These are phyloP conservation scores for Bimastos eiseni DNA, from an alignment of 2,888 invertebrate genomes.

Conservation along the genomic window DNA sequence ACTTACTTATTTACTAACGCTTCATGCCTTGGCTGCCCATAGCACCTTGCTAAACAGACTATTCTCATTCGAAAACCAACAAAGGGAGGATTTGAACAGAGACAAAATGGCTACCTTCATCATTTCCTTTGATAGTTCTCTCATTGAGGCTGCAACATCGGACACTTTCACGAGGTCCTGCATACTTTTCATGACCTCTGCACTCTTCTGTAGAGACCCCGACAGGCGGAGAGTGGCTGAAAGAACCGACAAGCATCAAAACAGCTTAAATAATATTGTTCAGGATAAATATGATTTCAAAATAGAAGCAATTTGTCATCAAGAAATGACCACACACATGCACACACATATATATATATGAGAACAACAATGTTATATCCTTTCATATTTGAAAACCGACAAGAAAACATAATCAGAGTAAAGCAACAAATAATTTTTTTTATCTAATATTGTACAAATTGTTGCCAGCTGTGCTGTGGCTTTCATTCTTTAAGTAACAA, in stretches of 20 bases:
- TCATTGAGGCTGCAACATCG: conserved; percentile 93
- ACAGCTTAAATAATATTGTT: background rate
- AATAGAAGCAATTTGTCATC: background rate
- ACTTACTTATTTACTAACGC: too few relatives aligned
- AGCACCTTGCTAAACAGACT: too few relatives aligned
- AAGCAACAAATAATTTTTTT: background rate
- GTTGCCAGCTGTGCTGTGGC: too few relatives aligned
- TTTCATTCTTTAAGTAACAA: too few relatives aligned
- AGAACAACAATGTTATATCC: background rate
- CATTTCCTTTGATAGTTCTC: conserved; percentile 97
- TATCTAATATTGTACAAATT: background rate
- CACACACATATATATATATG: too few relatives aligned
- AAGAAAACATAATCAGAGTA: background rate
- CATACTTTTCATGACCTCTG: conserved; percentile 98
- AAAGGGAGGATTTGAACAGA: background rate
- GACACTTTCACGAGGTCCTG: conserved; percentile 85
- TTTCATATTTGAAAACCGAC: background rate
- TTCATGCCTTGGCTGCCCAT: too few relatives aligned
- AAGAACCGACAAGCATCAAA: background rate
- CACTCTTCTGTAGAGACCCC: conserved; percentile 89
- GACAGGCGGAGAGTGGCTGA: conserved; percentile 69
- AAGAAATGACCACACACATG: too few relatives aligned
- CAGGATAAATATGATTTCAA: background rate
- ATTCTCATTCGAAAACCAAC: too few relatives aligned
- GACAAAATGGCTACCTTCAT: conserved; percentile 70